phyloP scores from a whole-genome alignment of 2,113 vertebrate species.

The Neolamprologus sp. region DNA sequence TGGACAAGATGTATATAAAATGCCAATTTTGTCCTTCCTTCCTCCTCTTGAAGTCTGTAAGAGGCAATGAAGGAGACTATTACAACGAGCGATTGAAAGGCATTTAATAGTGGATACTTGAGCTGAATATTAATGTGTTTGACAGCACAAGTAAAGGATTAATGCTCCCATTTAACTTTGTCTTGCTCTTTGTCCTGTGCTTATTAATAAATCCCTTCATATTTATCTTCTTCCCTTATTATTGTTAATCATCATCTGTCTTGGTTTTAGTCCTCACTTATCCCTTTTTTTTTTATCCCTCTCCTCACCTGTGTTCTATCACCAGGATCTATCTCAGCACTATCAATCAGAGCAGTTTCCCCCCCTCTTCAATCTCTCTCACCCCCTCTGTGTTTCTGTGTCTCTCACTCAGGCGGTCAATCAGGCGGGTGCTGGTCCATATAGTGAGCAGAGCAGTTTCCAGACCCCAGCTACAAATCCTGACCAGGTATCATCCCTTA shows the following conservation, averaged over 20 bases:
- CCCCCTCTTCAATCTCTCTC: background rate
- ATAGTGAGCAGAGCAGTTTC: conserved; percentile 84
- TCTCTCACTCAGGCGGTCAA: conserved; percentile 78
- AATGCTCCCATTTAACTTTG: background rate
- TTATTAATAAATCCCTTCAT: background rate
- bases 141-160: background rate
- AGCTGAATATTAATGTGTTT: background rate
- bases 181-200: background rate
- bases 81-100: background rate
- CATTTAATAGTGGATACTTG: background rate
- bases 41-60: background rate
- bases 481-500: conserved; percentile 73
- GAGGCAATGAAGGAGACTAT: background rate
- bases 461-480: conserved; percentile 82
- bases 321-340: background rate
- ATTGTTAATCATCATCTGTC: background rate
- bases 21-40: background rate
- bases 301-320: background rate
- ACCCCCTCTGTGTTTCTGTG: background rate
- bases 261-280: background rate
- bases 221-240: background rate
- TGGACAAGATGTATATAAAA: background rate
- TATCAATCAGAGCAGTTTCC: background rate
- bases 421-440: conserved; percentile 86
- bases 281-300: background rate